Base-by-base conservation (phyloP, 2,113 vertebrate species). In the Oceanites oceanicus region DNA sequence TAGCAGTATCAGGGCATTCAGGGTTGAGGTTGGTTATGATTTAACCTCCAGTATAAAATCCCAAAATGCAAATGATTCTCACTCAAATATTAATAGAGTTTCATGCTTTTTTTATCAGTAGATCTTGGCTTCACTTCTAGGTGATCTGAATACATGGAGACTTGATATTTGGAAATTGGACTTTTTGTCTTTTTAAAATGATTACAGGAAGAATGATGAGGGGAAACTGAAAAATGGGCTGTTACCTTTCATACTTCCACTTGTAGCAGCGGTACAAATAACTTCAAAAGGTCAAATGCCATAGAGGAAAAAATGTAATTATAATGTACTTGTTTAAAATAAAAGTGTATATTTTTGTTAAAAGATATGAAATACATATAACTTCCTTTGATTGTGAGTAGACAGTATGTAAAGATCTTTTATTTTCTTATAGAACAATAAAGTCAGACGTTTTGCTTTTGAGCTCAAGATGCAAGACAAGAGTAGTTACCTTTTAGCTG, bases 401-500 rank as follows among this genome's bases (percentile, higher is more conserved):
- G 55, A 16, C 11, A 47, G 38, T 18, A 42, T 55, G 8, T 67
- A 42, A 92, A 88, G 34, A 17, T 72, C 67, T 95, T 92, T 80
- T 95, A 87, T 97, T 97, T 88, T 87, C n/a, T 96, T 96, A 42
- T 72, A 99, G 99, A 99, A 99, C 97, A 99, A 98, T 96, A 99
- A 99, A 97, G 99, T 99, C 75, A 98, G 99, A 77, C 98, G 99
- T 73, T 99, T 99, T 90, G 99, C 99, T 3, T 99, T 99, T 72
- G 99, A 99, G 97, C 98, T 99, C 94, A 99, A 99, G 98, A 99
- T 99, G 99, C 99, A 99, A 95, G 99, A 99, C 96, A 99, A 99
- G 97, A 99, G 99, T 89, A 99, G 98, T 82, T 99, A 99, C 94
- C 99, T 99, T 87, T 96, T 99, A 97, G 99, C 99, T 23, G 98